Percentiles rank a stretch among this genome's conserved stretches.
Evolutionary conservation across 1,140 invertebrate species (phyloP).

Genomic region (Lepeophtheirus salmonis): DNA sequence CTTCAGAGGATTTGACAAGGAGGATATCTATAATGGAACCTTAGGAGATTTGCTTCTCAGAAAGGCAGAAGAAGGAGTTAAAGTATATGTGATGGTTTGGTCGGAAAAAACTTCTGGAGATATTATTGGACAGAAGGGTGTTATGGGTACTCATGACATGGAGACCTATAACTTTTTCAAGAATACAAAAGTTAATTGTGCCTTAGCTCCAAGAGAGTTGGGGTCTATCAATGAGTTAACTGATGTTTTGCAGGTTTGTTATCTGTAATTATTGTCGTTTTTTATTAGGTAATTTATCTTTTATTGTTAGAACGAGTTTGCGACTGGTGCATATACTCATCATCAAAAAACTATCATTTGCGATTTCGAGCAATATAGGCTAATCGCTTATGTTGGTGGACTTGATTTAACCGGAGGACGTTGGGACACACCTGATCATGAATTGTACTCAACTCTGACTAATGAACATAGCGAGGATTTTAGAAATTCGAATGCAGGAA

Average conservation of each 20-base stretch:
- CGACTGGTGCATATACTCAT: constrained; percentile 20
- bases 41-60: constrained; percentile 21
- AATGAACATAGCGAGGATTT: constrained; percentile 22
- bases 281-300: too few relatives aligned
- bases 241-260: too few relatives aligned
- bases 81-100: constrained; percentile 22
- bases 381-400: constrained; percentile 22
- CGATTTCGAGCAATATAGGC: constrained; percentile 19
- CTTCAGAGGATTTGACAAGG: constrained; percentile 17
- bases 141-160: constrained; percentile 17
- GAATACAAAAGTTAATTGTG: constrained; percentile 11
- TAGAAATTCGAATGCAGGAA: constrained; percentile 19
- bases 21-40: constrained; percentile 19
- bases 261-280: too few relatives aligned
- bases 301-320: constrained; percentile 16
- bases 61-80: constrained; percentile 21
- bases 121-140: constrained; percentile 8
- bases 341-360: constrained; percentile 23
- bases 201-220: constrained; percentile 12
- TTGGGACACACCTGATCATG: constrained; percentile 21
- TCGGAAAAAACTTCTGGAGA: constrained; percentile 19
- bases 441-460: constrained; percentile 20
- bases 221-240: constrained; percentile 8
- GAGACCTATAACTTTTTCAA: constrained; percentile 15
- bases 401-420: constrained; percentile 22